Conservation (phyloP, 2,113 vertebrate species). For the Eptesicus fuscus region DNA sequence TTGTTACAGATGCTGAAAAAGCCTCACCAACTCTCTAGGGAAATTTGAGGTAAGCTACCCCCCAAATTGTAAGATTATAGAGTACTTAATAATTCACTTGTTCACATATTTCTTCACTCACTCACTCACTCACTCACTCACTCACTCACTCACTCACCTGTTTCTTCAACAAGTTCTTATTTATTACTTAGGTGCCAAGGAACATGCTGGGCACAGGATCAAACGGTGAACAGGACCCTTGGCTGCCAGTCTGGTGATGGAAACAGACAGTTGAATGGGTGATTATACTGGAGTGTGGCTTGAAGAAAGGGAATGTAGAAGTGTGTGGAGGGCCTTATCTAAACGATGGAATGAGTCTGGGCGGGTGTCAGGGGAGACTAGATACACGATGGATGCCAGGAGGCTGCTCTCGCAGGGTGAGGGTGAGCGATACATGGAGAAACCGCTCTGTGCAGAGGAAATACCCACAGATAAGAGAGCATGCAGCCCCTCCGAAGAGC, state of each 20-base stretch:
- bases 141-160: background rate
- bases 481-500: no score
- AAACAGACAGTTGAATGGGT: background rate
- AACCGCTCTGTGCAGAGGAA: background rate
- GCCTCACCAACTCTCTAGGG: background rate
- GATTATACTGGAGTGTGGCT: accelerated
- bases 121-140: background rate
- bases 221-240: accelerated
- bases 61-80: background rate
- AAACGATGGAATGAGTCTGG: background rate
- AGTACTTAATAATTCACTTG: no score
- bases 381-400: background rate
- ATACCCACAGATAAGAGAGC: background rate
- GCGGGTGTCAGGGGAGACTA: background rate
- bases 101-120: background rate
- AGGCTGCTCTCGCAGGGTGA: background rate
- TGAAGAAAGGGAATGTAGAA: background rate
- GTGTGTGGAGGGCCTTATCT: accelerated
- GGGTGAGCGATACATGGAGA: background rate
- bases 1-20: background rate
- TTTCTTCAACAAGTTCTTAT: accelerated
- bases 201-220: accelerated
- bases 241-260: background rate
- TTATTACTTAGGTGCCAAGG: background rate
- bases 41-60: background rate